Base-by-base conservation (phyloP, 2,113 vertebrate genomes). In the Parus major region DNA sequence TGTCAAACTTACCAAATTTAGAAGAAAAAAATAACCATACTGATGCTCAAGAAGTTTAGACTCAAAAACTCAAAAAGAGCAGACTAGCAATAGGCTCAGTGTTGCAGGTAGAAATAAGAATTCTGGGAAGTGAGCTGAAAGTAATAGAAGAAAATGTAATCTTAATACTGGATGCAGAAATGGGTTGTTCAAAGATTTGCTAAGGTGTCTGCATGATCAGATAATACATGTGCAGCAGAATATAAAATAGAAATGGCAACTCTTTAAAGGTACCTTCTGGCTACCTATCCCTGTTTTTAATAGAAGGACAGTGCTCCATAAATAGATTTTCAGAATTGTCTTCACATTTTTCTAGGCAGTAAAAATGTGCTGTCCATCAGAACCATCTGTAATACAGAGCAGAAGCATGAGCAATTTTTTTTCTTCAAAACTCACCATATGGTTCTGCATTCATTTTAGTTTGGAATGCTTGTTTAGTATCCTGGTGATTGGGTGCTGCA, bases 391-490 rank as follows among this genome's bases (percentile, higher is more conserved):
- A 81, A 35, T 63, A 78, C 39, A 76, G 86, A 89, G 66, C 41
- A 96, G 82, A 93, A 83, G 16, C 68, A 52, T 4, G n/a, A 88
- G 52, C 0, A 2, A 36, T 68, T 82, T 94, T 89, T 83, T 83
- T 63, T 29, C 59, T 88, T 47, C 82, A 95, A 86, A 96, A 81
- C 76, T 90, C 91, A 88, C 88, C 92, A 88, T 96, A 91, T 94
- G 94, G 77, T 95, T 92, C 89, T 57, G 42, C 59, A 80, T 86
- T 93, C 8, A 47, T 87, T 94, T 95, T 88, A 78, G 86, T 95
- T 94, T 88, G 36, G 75, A 92, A 52, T 86, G 49, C 47, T 78
- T 91, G 52, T 92, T 91, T 90, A 69, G 33, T 92, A 86, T 11
- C 17, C 55, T 71, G 47, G 42, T 90, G 90, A 81, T 80, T 1